These are phyloP conservation scores for Drosophila pectinifera DNA, from an alignment of 1,140 invertebrate species.

Conservation along the genomic window DNA sequence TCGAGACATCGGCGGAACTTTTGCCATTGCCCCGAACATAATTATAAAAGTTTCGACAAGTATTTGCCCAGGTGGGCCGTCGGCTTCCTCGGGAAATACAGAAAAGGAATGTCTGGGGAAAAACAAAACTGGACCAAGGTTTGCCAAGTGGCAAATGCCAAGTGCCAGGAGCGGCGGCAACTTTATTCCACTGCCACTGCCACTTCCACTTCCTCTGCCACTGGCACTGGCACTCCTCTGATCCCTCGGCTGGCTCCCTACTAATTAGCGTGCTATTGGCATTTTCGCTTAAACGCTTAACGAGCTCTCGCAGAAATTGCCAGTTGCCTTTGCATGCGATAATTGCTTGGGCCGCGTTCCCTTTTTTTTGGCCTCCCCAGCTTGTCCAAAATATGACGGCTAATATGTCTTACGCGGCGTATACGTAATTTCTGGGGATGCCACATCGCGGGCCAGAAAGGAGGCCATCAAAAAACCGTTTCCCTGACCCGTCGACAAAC, in stretches of 20 bases:
- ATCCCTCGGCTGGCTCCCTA: slow-evolving; percentile 24
- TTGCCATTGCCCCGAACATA: slow-evolving; percentile 81
- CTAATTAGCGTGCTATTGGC: slow-evolving; percentile 82
- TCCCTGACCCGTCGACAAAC: slow-evolving; percentile 31
- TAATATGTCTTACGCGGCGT: slow-evolving; percentile 51
- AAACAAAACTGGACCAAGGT: slow-evolving; percentile 42
- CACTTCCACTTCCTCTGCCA: slow-evolving; percentile 5
- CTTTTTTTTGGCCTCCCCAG: not conserved
- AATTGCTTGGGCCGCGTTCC: slow-evolving; percentile 30
- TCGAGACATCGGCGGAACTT: slow-evolving; percentile 69
- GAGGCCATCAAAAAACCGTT: slow-evolving; percentile 55
- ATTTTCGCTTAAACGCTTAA: slow-evolving; percentile 82
- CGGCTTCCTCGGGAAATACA: slow-evolving; percentile 20
- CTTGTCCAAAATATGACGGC: slow-evolving; percentile 39
- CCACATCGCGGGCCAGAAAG: slow-evolving; percentile 40
- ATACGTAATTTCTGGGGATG: slow-evolving; percentile 68
- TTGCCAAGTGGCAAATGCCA: slow-evolving; percentile 71
- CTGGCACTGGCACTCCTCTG: not conserved
- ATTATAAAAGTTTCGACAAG: slow-evolving; percentile 84
- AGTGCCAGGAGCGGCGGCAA: slow-evolving; percentile 50
- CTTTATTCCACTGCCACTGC: slow-evolving; percentile 16
- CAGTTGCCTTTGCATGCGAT: slow-evolving; percentile 42
- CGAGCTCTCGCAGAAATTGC: slow-evolving; percentile 74
- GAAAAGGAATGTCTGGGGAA: slow-evolving; percentile 8
- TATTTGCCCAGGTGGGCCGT: slow-evolving; percentile 77